These are phyloP conservation scores for Caenorhabditis tropicalis DNA, from an alignment of 1,140 invertebrate species.

Conservation along the genomic window DNA sequence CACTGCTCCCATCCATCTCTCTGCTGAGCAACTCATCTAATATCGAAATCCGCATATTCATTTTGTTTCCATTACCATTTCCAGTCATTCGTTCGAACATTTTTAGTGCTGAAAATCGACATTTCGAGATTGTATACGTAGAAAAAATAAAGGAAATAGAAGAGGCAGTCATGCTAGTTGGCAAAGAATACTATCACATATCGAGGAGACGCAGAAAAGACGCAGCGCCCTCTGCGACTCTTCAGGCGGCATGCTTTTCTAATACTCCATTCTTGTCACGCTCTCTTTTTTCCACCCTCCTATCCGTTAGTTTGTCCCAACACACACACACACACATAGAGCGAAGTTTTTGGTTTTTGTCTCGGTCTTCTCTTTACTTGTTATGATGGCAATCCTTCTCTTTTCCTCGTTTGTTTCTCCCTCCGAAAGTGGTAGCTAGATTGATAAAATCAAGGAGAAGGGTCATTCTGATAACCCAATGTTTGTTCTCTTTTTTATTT, in stretches of 20 bases:
- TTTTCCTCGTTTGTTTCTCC: not conserved
- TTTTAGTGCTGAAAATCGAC: conserved; percentile 20
- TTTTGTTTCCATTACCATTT: conserved; percentile 31
- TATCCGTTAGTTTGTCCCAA: not conserved
- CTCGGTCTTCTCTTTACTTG: not conserved
- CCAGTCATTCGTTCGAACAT: conserved; percentile 32
- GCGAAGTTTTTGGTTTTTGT: conserved; percentile 18
- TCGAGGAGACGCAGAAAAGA: not conserved
- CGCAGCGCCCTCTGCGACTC: conserved; percentile 1
- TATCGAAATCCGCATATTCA: conserved; percentile 15
- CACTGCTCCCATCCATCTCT: conserved; percentile 23
- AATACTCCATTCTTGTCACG: not conserved
- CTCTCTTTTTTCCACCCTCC: not conserved
- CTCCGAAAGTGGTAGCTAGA: not conserved
- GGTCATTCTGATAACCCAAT: not conserved
- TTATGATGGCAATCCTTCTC: not conserved
- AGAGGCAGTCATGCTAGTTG: not conserved
- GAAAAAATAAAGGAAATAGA: conserved; percentile 23
- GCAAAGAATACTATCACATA: not conserved
- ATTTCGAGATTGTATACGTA: not conserved
- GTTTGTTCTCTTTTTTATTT: not conserved
- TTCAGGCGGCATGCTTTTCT: conserved; percentile 29
- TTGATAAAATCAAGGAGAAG: not conserved
- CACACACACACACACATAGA: not conserved
- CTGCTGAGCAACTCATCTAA: not conserved